These are phyloP conservation scores for Aphaenogaster rudis DNA, from an alignment of 1,140 invertebrate species.

Conservation along the genomic window DNA sequence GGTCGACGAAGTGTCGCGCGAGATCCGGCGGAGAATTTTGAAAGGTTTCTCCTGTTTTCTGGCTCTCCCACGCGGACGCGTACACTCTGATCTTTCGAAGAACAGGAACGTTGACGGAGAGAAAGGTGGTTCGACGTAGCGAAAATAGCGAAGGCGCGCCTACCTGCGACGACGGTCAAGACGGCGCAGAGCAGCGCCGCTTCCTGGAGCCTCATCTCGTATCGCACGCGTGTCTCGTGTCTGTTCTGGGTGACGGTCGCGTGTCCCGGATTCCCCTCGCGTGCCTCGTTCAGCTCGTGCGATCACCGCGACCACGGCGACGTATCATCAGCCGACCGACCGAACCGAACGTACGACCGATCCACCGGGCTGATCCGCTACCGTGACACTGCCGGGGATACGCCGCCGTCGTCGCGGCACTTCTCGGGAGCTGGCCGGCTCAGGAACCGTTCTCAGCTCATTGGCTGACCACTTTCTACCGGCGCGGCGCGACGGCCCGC, in stretches of 20 bases:
- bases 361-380: slow-evolving; percentile 70
- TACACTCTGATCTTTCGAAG: not conserved
- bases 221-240: not conserved
- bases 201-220: slow-evolving; percentile 76
- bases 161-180: slow-evolving; percentile 77
- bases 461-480: slow-evolving; percentile 86
- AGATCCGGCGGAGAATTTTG: slow-evolving; percentile 1
- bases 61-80: not conserved
- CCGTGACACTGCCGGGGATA: slow-evolving; percentile 71
- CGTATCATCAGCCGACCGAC: slow-evolving; percentile 67
- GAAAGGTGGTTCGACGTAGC: slow-evolving; percentile 41
- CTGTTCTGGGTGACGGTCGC: not conserved
- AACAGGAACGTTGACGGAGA: not conserved
- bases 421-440: slow-evolving; percentile 68
- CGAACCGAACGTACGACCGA: slow-evolving; percentile 16
- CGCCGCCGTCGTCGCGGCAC: slow-evolving; percentile 71
- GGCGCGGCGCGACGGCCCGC: slow-evolving; percentile 71
- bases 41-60: slow-evolving; percentile 25
- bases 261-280: not conserved
- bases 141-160: slow-evolving; percentile 53
- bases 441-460: slow-evolving; percentile 78
- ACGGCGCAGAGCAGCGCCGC: slow-evolving; percentile 78
- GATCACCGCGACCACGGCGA: slow-evolving; percentile 27
- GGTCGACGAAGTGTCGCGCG: not conserved
- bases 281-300: slow-evolving; percentile 32